Conservation (phyloP, 2,113 vertebrate genomes). For the Physeter macrocephalus region DNA sequence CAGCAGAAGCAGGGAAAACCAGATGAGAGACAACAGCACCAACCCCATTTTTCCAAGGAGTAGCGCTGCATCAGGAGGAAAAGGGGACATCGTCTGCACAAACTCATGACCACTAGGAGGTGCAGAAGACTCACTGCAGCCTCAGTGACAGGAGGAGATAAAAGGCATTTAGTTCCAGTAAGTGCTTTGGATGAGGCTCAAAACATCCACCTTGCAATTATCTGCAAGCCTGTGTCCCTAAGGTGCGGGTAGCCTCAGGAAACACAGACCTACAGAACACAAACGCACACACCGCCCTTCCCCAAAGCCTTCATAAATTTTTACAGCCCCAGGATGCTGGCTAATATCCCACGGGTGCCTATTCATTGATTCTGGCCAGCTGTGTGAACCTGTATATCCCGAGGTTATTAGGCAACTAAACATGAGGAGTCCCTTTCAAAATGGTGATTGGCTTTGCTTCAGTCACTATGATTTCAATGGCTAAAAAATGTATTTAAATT, state of each 20-base stretch:
- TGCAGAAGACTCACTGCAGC: not conserved
- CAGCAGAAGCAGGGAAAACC: not conserved
- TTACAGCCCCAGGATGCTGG: not conserved
- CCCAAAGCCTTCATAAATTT: not conserved
- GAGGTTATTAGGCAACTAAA: not conserved
- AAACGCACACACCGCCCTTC: not conserved
- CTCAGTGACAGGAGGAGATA: not conserved
- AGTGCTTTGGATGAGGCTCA: not conserved
- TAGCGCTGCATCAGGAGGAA: too few relatives aligned
- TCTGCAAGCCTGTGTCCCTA: not conserved
- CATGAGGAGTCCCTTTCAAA: not conserved
- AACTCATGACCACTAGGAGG: constrained; percentile 27
- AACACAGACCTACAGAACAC: not conserved
- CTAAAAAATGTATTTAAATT: not conserved
- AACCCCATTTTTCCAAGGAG: fast-evolving
- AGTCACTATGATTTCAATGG: not conserved
- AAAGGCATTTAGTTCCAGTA: not conserved
- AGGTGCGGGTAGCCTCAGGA: not conserved
- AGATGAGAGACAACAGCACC: not conserved
- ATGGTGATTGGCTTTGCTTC: not conserved
- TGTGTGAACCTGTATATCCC: not conserved
- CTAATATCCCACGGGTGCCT: not conserved
- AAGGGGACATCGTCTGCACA: not conserved
- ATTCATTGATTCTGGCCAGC: not conserved
- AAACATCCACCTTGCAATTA: not conserved